Conservation (phyloP, 2,113 vertebrate genomes). For the Saccopteryx bilineata region DNA sequence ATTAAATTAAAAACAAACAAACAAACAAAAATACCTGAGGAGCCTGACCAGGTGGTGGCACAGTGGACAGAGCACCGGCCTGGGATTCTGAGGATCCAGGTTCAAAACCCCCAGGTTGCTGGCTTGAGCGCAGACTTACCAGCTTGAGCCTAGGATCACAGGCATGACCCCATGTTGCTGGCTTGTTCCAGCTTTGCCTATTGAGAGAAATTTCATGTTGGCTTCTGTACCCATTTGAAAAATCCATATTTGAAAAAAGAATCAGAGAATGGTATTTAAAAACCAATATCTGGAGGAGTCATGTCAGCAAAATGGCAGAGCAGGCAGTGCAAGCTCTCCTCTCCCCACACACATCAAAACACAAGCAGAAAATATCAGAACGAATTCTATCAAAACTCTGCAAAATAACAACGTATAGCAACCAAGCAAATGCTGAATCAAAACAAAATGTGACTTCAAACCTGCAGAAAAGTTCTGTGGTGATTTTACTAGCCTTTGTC, state of each 20-base stretch:
- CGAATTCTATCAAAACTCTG: background rate
- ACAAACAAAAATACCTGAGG: background rate
- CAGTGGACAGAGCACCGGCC: too few relatives aligned
- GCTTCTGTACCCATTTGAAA: background rate
- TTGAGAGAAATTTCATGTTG: background rate
- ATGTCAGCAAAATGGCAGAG: background rate
- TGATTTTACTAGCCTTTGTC: background rate
- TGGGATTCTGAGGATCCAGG: too few relatives aligned
- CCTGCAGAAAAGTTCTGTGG: too few relatives aligned
- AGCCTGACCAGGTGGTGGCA: too few relatives aligned
- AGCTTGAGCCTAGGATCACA: too few relatives aligned
- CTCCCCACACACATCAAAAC: background rate
- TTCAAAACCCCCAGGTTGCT: too few relatives aligned
- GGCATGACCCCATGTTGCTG: too few relatives aligned
- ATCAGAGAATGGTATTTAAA: conserved; percentile 32
- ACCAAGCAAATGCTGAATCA: background rate
- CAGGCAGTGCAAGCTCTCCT: background rate
- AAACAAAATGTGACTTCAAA: background rate
- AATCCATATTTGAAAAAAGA: background rate
- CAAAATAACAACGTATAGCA: background rate
- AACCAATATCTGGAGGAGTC: background rate
- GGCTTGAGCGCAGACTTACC: too few relatives aligned
- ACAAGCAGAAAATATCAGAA: background rate
- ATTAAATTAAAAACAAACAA: background rate
- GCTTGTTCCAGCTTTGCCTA: background rate